phyloP scores from a whole-genome alignment of 2,797 vertebrate genomes.

The Miichthys miiuy region DNA sequence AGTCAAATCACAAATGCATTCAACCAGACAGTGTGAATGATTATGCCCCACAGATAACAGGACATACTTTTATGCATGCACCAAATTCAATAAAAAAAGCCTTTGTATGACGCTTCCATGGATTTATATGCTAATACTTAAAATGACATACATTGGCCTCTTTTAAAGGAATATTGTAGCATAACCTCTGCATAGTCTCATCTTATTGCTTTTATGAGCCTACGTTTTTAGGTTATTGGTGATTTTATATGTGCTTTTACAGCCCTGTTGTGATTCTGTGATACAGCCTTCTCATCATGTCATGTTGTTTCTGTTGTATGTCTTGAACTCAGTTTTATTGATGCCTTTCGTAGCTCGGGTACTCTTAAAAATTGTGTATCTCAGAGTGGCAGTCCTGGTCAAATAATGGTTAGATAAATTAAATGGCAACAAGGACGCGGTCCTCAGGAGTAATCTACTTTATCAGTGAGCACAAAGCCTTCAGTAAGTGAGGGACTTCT shows the following conservation, averaged over 20 bases:
- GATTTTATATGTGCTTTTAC: slow-evolving; percentile 1
- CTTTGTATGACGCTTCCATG: too few species aligned
- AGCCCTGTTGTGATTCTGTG: neutral
- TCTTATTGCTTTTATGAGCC: neutral
- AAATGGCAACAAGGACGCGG: neutral
- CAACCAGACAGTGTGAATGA: neutral
- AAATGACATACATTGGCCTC: neutral
- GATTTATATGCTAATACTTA: too few species aligned
- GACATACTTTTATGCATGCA: too few species aligned
- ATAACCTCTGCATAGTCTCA: neutral
- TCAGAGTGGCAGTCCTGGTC: neutral
- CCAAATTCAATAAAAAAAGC: too few species aligned
- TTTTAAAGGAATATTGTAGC: neutral
- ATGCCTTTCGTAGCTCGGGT: neutral
- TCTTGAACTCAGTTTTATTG: neutral
- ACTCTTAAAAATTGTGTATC: neutral
- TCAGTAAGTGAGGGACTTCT: slow-evolving; percentile 1
- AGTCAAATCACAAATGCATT: slow-evolving; percentile 6
- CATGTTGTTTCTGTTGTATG: neutral
- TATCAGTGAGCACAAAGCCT: slow-evolving; percentile 19
- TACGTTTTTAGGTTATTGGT: neutral
- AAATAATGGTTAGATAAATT: slow-evolving; percentile 4
- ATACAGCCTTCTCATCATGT: neutral
- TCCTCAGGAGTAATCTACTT: neutral
- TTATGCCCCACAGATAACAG: neutral